phyloP scores from a whole-genome alignment of 2,888 invertebrate species.

The Allacma fusca region DNA sequence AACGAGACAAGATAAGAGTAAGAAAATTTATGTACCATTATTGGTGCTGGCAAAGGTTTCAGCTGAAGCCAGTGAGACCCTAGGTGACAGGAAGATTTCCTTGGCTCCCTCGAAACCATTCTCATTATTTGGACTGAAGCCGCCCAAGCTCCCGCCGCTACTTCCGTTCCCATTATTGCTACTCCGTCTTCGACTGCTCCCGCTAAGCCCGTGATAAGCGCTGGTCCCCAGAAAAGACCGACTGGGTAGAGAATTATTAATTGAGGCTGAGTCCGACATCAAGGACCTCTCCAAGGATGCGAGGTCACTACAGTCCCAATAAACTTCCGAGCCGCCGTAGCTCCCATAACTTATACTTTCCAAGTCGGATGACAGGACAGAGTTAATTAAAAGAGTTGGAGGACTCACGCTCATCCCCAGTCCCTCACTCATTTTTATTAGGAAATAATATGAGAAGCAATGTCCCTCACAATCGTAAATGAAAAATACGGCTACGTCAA shows the following conservation, averaged over 20 bases:
- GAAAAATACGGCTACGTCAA: too few relatives aligned
- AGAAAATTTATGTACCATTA: conserved; percentile 33
- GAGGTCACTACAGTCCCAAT: conserved; percentile 55
- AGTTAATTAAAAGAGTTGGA: conserved; percentile 46
- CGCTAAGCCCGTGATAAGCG: conserved; percentile 35
- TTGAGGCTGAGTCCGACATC: conserved; percentile 44
- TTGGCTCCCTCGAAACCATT: neutral
- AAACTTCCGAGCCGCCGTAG: conserved; percentile 47
- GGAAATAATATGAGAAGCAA: too few relatives aligned
- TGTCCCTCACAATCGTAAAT: too few relatives aligned
- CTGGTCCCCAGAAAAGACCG: conserved; percentile 36
- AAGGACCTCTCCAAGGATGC: conserved; percentile 51
- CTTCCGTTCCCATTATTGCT: conserved; percentile 38
- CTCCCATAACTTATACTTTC: conserved; percentile 42
- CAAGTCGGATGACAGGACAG: conserved; percentile 47
- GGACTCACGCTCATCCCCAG: conserved; percentile 46
- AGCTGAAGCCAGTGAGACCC: conserved; percentile 50
- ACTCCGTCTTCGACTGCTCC: conserved; percentile 2
- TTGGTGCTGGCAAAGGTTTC: conserved; percentile 47
- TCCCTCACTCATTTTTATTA: conserved; percentile 1
- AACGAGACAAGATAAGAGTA: conserved; percentile 19
- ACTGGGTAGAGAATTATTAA: conserved; percentile 45
- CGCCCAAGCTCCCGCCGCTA: conserved; percentile 36
- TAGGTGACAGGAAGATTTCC: conserved; percentile 43
- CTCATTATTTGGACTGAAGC: conserved; percentile 23